These are phyloP conservation scores for Lepeophtheirus nordmannii DNA, from an alignment of 2,888 invertebrate genomes.

Conservation along the genomic window DNA sequence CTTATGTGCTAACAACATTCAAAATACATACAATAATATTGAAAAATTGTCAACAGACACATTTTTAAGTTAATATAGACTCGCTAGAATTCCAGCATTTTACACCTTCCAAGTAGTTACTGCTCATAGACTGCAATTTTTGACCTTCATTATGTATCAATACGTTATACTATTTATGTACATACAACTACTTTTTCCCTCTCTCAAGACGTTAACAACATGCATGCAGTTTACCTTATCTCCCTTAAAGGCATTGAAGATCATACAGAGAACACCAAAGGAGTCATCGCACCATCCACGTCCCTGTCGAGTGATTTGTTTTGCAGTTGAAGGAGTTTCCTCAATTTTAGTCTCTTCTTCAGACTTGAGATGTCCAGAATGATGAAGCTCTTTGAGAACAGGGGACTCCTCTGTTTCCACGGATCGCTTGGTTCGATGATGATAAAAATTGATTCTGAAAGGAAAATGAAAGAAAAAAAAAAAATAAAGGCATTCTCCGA, in stretches of 20 bases:
- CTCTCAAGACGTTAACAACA: neutral
- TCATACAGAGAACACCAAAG: constrained; percentile 23
- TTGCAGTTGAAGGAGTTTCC: neutral
- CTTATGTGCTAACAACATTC: no score
- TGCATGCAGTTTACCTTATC: neutral
- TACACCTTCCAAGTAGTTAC: no score
- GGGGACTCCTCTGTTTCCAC: neutral
- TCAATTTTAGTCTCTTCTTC: neutral
- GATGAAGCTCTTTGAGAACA: neutral
- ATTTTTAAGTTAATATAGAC: no score
- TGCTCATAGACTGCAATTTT: no score
- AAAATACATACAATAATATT: no score
- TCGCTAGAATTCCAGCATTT: no score
- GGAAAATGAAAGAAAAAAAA: neutral
- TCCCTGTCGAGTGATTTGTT: neutral
- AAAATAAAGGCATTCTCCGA: neutral
- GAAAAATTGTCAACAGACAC: no score
- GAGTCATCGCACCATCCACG: constrained; percentile 20
- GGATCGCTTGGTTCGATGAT: constrained; percentile 5
- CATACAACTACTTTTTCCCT: neutral
- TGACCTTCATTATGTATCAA: no score
- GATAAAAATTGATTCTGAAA: constrained; percentile 20
- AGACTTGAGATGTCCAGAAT: neutral
- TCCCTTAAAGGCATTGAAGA: constrained; percentile 24
- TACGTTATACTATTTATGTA: no score